Evolutionary conservation across 2,797 vertebrate genomes (phyloP).

Genomic region (Myotis vivesi): DNA sequence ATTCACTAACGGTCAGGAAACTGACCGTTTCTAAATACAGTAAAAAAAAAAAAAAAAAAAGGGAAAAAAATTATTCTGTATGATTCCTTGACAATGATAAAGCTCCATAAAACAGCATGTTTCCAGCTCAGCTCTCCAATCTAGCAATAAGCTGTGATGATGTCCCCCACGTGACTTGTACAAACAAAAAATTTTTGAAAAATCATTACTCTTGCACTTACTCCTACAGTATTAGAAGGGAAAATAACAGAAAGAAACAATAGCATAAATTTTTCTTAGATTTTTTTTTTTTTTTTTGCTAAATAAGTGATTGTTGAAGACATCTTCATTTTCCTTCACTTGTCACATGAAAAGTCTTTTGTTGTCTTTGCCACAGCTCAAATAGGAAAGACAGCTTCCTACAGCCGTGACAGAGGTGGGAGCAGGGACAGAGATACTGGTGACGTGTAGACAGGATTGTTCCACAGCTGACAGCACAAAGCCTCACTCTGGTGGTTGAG

Average conservation of each 20-base stretch:
- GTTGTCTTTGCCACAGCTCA: neutral
- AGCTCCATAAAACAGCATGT: neutral
- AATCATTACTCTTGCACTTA: neutral
- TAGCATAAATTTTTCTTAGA: neutral
- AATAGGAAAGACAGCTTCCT: neutral
- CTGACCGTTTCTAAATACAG: neutral
- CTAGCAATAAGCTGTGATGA: neutral
- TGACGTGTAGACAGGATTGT: neutral
- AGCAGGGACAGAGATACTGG: neutral
- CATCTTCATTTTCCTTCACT: neutral
- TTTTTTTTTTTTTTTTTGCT: neutral
- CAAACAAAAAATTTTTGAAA: conserved; percentile 23
- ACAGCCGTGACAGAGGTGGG: neutral
- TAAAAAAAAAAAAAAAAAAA: neutral
- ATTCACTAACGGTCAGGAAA: neutral
- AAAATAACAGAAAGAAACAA: conserved; percentile 28
- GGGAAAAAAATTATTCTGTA: neutral
- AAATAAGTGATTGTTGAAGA: neutral
- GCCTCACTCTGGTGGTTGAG: neutral
- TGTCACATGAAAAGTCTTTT: neutral
- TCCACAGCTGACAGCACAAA: neutral
- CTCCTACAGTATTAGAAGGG: neutral
- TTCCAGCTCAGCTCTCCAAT: neutral
- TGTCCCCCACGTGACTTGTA: neutral
- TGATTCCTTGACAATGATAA: neutral